Conservation (phyloP, 2,113 vertebrate species). For the Erythrocercus mccallii region DNA sequence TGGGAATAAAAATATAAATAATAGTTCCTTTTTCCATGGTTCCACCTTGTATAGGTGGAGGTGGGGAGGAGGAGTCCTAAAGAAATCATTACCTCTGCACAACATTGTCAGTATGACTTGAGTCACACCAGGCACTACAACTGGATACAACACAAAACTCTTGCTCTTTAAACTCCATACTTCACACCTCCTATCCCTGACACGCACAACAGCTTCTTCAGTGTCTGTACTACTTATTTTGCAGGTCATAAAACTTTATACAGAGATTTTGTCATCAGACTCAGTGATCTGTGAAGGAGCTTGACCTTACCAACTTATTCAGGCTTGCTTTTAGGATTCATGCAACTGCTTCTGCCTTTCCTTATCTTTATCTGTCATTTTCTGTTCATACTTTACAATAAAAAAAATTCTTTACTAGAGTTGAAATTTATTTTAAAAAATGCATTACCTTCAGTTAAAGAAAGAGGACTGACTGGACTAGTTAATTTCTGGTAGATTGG, state of each 20-base stretch:
- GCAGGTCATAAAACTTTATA: constrained; percentile 14
- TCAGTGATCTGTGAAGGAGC: constrained; percentile 30
- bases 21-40: not conserved
- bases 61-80: not conserved
- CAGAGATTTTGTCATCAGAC: not conserved
- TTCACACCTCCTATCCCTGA: not conserved
- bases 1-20: not conserved
- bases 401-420: not conserved
- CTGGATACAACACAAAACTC: not conserved
- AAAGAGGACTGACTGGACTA: not conserved
- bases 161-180: not conserved
- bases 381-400: not conserved
- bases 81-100: not conserved
- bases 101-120: accelerated
- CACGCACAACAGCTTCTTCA: not conserved
- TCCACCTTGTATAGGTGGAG: not conserved
- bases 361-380: not conserved
- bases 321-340: not conserved
- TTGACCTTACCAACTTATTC: not conserved
- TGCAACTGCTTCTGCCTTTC: not conserved
- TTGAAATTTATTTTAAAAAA: not conserved
- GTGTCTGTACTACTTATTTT: not conserved
- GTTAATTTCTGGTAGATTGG: not conserved
- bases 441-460: not conserved
- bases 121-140: not conserved